A percentile compares a stretch with the other conserved stretches of the same genome.
Conservation (phyloP, 2,888 invertebrate genomes). For the Osedax frankpressi region DNA sequence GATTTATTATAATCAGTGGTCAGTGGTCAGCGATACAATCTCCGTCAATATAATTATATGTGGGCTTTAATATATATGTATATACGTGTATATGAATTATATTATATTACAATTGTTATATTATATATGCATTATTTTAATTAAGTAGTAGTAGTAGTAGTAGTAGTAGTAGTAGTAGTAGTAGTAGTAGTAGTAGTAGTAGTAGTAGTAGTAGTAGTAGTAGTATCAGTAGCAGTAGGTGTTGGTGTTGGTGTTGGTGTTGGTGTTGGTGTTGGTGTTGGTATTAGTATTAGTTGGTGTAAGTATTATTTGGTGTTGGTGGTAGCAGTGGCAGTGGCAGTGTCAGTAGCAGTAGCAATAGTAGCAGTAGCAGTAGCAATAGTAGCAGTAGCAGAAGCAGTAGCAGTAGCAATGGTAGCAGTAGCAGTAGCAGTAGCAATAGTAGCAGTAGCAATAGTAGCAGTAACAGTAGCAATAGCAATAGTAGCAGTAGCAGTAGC, state of each 20-base stretch:
- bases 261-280: too few relatives aligned
- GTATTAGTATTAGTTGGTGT: too few relatives aligned
- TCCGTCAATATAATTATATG: too few relatives aligned
- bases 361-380: not conserved
- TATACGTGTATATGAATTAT: too few relatives aligned
- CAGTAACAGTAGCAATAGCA: not conserved
- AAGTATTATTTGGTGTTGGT: too few relatives aligned
- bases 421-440: not conserved
- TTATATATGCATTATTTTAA: too few relatives aligned
- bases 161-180: not conserved
- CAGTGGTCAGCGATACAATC: too few relatives aligned
- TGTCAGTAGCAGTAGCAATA: not conserved
- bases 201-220: not conserved
- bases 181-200: not conserved
- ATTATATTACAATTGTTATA: too few relatives aligned
- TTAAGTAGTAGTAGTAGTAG: not conserved
- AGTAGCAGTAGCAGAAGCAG: not conserved
- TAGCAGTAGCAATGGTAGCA: not conserved
- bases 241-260: too few relatives aligned
- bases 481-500: not conserved
- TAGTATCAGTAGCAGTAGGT: not conserved
- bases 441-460: not conserved
- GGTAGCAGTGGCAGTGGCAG: constrained; percentile 23
- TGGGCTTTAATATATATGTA: too few relatives aligned
- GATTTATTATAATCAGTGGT: too few relatives aligned